These are phyloP conservation scores for Synergus umbraculus DNA, from an alignment of 2,888 invertebrate species.

Conservation along the genomic window DNA sequence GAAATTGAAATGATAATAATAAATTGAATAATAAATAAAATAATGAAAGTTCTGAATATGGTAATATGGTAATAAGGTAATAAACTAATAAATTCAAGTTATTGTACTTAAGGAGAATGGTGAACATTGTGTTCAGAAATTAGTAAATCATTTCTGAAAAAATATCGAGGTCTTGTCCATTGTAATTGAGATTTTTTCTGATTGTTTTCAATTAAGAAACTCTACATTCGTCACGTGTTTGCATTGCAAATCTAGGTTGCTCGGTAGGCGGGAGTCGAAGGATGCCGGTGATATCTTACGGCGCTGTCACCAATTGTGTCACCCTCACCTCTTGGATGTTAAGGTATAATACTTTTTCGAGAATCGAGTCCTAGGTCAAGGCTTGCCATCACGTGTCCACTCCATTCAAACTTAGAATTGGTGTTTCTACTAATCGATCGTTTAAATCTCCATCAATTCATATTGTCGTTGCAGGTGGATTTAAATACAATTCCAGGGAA, in stretches of 20 bases:
- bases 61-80: not conserved
- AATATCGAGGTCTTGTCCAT: slow-evolving; percentile 22
- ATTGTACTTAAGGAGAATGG: not conserved
- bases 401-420: slow-evolving; percentile 5
- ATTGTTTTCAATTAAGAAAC: slow-evolving; percentile 21
- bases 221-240: slow-evolving; percentile 15
- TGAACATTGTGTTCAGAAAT: not conserved
- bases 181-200: slow-evolving; percentile 9
- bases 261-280: slow-evolving; percentile 50
- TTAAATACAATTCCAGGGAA: not conserved
- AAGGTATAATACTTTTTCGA: slow-evolving; percentile 47
- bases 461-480: not conserved
- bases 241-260: slow-evolving; percentile 47
- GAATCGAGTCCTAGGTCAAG: slow-evolving; percentile 31
- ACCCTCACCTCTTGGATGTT: slow-evolving; percentile 52
- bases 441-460: not conserved
- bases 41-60: not conserved
- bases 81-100: not conserved
- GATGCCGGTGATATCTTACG: slow-evolving; percentile 53
- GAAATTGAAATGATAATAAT: not conserved
- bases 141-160: not conserved
- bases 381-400: slow-evolving; percentile 26
- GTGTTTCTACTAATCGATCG: slow-evolving; percentile 17
- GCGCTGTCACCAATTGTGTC: slow-evolving; percentile 44
- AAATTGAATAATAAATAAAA: not conserved